Conservation (phyloP, 1,140 invertebrate species). For the Hylaeus volcanicus region DNA sequence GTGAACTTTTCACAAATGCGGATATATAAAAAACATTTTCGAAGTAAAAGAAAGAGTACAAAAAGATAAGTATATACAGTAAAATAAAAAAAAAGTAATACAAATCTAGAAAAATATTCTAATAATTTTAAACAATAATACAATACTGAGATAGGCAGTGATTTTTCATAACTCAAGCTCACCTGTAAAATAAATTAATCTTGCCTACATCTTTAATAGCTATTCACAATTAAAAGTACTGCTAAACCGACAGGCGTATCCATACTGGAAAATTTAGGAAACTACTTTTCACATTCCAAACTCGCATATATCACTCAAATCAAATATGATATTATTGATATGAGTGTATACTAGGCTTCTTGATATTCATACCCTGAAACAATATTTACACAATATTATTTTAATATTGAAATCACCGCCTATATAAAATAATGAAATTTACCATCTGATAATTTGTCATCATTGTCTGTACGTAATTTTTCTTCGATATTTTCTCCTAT, state of each 20-base stretch:
- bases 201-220: conserved; percentile 5
- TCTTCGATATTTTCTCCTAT: conserved; percentile 64
- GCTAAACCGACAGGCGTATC: background rate
- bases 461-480: conserved; percentile 56
- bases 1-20: conserved; percentile 47
- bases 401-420: background rate
- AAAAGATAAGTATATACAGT: conserved; percentile 40
- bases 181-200: conserved; percentile 46
- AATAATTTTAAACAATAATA: conserved; percentile 6
- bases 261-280: conserved; percentile 16
- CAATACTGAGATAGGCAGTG: conserved; percentile 41
- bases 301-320: conserved; percentile 7
- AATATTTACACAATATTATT: conserved; percentile 18
- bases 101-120: conserved; percentile 28
- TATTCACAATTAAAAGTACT: conserved; percentile 7
- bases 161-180: conserved; percentile 17
- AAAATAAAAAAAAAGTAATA: conserved; percentile 27
- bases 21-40: conserved; percentile 32
- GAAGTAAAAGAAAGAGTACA: conserved; percentile 37
- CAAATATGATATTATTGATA: conserved; percentile 37
- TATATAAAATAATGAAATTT: conserved; percentile 23
- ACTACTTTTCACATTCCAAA: background rate
- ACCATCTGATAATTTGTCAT: conserved; percentile 54
- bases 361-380: conserved; percentile 50
- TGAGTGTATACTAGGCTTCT: conserved; percentile 54